These are phyloP conservation scores for Phortica magna DNA, from an alignment of 2,888 invertebrate genomes.

Conservation along the genomic window DNA sequence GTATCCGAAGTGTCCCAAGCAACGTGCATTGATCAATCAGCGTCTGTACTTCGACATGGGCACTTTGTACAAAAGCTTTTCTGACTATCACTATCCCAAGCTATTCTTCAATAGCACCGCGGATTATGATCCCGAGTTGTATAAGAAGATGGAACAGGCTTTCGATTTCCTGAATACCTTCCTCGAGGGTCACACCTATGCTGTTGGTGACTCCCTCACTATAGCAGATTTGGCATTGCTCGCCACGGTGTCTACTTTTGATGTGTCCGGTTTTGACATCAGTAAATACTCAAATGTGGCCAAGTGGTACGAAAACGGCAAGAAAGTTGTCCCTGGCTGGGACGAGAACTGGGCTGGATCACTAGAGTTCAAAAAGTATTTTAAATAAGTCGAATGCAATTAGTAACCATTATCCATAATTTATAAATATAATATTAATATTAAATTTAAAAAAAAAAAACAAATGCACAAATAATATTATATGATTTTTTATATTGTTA, in stretches of 20 bases:
- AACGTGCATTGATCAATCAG: conserved; percentile 88
- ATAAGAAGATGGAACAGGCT: conserved; percentile 84
- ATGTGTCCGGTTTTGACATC: conserved; percentile 82
- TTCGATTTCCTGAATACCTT: conserved; percentile 85
- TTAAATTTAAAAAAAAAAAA: no score
- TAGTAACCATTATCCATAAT: not conserved
- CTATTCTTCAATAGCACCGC: conserved; percentile 81
- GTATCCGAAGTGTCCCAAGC: conserved; percentile 87
- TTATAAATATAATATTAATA: not conserved
- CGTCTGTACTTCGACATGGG: conserved; percentile 89
- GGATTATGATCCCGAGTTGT: conserved; percentile 81
- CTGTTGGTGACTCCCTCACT: conserved; percentile 86
- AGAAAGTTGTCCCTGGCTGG: conserved; percentile 81
- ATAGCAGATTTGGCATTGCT: conserved; percentile 87
- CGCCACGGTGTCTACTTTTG: conserved; percentile 84
- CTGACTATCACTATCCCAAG: conserved; percentile 84
- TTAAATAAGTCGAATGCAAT: conserved; percentile 37
- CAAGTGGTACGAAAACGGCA: conserved; percentile 82
- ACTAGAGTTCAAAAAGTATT: conserved; percentile 79
- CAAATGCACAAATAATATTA: no score
- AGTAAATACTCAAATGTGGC: conserved; percentile 84
- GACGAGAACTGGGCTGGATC: conserved; percentile 81
- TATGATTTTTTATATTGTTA: no score
- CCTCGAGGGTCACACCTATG: conserved; percentile 84
- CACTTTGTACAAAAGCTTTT: conserved; percentile 84